Percentiles rank a stretch among this genome's conserved stretches.
These are phyloP conservation scores for Saimiri boliviensis DNA, from an alignment of 2,113 vertebrate species.

Conservation along the genomic window DNA sequence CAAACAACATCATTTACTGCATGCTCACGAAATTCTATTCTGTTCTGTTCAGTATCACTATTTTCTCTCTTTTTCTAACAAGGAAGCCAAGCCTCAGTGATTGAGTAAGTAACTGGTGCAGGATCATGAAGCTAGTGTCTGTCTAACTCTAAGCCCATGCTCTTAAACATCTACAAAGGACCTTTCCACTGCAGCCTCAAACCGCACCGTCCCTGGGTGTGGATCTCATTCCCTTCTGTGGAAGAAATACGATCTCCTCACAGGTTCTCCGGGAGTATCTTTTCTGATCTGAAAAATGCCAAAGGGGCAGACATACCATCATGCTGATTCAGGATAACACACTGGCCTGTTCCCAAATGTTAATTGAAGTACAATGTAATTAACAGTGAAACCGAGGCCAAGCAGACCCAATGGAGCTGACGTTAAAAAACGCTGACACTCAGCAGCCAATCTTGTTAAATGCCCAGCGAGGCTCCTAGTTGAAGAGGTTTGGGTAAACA, in stretches of 20 bases:
- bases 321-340: background rate
- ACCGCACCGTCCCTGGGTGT: background rate
- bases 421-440: background rate
- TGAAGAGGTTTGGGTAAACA: background rate
- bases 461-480: background rate
- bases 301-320: background rate
- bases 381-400: background rate
- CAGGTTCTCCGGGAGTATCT: background rate
- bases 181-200: background rate
- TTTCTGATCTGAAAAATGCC: background rate
- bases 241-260: background rate
- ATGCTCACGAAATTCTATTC: background rate
- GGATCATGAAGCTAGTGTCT: background rate
- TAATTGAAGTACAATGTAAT: background rate
- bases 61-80: background rate
- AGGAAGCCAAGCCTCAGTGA: background rate
- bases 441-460: constrained; percentile 7
- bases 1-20: background rate
- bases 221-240: background rate
- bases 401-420: background rate
- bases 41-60: background rate
- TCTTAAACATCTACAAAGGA: background rate
- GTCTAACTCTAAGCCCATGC: background rate
- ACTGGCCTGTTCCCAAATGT: background rate
- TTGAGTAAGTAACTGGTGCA: background rate